Evolutionary conservation across 1,140 invertebrate species (phyloP).

Genomic region (Trachymyrmex cornetzi): DNA sequence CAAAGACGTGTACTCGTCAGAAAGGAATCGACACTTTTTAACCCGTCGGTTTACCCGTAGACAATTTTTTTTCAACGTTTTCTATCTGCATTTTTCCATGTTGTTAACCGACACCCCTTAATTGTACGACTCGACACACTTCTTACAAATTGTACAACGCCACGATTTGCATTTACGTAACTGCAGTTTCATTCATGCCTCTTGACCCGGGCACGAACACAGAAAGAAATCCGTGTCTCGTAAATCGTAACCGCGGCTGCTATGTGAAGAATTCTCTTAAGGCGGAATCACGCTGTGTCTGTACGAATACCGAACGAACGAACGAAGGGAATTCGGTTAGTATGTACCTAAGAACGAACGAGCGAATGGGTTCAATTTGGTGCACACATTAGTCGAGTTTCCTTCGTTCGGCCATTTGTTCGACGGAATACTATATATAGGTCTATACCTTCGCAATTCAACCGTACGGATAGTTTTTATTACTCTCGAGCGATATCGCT

Average conservation of each 20-base stretch:
- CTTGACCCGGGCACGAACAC: constrained; percentile 8
- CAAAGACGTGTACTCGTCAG: background rate
- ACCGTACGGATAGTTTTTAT: constrained; percentile 30
- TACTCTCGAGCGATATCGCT: constrained; percentile 3
- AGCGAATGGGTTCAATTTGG: constrained; percentile 42
- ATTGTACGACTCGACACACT: constrained; percentile 70
- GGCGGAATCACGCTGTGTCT: background rate
- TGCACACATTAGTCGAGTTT: constrained; percentile 23
- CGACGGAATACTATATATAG: background rate
- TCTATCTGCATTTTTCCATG: constrained; percentile 1
- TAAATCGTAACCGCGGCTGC: constrained; percentile 20
- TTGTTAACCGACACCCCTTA: constrained; percentile 60
- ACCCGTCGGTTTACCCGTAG: constrained; percentile 16
- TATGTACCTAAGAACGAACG: constrained; percentile 12
- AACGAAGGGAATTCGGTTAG: constrained; percentile 34
- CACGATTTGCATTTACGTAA: constrained; percentile 69
- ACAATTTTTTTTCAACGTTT: constrained; percentile 44
- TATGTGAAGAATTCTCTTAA: constrained; percentile 30
- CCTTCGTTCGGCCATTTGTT: constrained; percentile 12
- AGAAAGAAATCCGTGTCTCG: background rate
- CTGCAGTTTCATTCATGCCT: constrained; percentile 73
- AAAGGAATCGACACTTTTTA: constrained; percentile 27
- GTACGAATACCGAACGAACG: background rate
- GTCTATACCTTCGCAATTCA: background rate
- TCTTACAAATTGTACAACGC: constrained; percentile 70